These are phyloP conservation scores for Empidonax alnorum DNA, from an alignment of 2,113 vertebrate genomes.

Conservation along the genomic window DNA sequence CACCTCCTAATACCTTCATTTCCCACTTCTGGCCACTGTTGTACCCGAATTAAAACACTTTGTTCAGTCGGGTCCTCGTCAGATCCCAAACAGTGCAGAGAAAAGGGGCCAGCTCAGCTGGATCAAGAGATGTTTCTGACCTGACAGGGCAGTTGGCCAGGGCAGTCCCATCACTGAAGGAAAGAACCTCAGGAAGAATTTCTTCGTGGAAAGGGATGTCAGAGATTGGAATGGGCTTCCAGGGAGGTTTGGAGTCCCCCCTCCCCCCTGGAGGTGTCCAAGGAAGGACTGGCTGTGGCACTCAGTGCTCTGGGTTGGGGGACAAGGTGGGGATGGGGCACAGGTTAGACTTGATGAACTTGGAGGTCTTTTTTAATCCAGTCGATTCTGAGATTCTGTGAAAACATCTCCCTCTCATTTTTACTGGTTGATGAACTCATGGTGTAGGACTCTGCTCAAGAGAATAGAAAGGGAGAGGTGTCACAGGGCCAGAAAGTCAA, in stretches of 20 bases:
- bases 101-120: background rate
- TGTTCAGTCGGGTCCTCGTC: background rate
- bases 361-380: background rate
- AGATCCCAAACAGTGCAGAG: background rate
- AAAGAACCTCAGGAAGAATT: background rate
- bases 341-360: background rate
- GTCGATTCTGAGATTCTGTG: background rate
- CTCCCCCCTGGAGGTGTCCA: background rate
- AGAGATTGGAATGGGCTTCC: background rate
- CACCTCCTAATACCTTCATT: slow-evolving; percentile 1
- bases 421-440: background rate
- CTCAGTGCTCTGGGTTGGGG: background rate
- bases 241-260: background rate
- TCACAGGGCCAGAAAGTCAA: background rate
- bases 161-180: background rate
- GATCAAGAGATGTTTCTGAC: background rate
- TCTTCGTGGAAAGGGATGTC: background rate
- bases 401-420: background rate
- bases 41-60: background rate
- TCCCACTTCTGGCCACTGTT: slow-evolving; percentile 27
- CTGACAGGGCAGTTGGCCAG: background rate
- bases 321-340: background rate
- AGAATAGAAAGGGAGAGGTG: background rate
- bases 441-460: background rate
- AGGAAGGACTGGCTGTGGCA: background rate